These are phyloP conservation scores for Zosterops pallidus DNA, from an alignment of 2,113 vertebrate species.

Conservation along the genomic window DNA sequence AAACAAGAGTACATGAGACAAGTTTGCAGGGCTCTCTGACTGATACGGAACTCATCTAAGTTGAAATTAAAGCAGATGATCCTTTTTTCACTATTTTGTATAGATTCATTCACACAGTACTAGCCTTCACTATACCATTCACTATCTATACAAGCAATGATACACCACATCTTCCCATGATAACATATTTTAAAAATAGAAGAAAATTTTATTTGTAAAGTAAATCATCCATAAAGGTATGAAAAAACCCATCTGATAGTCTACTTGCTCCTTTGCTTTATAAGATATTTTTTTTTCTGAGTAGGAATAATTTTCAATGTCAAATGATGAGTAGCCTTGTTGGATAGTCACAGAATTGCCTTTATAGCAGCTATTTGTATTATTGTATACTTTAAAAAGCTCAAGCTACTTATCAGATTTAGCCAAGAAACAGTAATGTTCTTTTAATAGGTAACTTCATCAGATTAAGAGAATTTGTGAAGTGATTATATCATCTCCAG, in stretches of 20 bases:
- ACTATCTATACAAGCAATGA: background rate
- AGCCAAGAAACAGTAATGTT: background rate
- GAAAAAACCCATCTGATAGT: background rate
- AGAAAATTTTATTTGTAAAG: background rate
- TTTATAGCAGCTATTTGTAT: background rate
- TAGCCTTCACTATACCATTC: background rate
- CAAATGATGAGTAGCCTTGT: background rate
- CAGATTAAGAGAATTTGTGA: background rate
- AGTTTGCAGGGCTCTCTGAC: background rate
- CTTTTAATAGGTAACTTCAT: background rate
- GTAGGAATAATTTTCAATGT: background rate
- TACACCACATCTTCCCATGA: background rate
- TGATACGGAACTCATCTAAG: background rate
- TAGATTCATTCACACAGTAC: background rate
- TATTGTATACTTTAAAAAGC: background rate
- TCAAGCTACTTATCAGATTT: background rate
- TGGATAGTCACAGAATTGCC: background rate
- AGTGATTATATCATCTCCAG: background rate
- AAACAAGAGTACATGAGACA: background rate
- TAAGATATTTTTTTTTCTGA: background rate
- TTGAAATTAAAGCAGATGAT: background rate
- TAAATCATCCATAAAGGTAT: background rate
- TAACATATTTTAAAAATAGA: background rate
- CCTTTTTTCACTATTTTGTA: background rate
- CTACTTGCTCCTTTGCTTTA: background rate